These are phyloP conservation scores for Huso huso DNA, from an alignment of 2,797 vertebrate species.

Conservation along the genomic window DNA sequence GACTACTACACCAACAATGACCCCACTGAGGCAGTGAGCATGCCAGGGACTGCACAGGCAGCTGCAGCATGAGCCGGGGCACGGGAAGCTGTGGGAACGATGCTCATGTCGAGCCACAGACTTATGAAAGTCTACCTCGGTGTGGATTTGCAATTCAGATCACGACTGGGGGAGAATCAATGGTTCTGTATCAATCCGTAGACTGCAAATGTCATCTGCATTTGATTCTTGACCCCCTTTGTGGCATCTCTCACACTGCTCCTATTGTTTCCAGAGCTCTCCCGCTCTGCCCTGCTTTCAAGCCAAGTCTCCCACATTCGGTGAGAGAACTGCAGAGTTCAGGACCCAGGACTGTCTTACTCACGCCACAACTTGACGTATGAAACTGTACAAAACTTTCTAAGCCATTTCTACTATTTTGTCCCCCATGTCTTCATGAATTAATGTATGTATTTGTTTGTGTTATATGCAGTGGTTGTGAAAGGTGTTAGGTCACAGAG, in stretches of 20 bases:
- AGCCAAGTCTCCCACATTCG: constrained; percentile 59
- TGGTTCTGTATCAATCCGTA: constrained; percentile 70
- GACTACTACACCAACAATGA: constrained; percentile 51
- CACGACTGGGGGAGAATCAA: constrained; percentile 59
- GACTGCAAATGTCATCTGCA: constrained; percentile 72
- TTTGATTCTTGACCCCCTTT: constrained; percentile 71
- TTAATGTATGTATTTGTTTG: no score
- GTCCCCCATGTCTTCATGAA: no score
- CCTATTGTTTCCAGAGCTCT: constrained; percentile 36
- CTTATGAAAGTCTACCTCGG: constrained; percentile 56
- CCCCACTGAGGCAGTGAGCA: constrained; percentile 51
- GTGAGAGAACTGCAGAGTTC: constrained; percentile 60
- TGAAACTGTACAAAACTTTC: no score
- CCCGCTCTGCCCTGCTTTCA: constrained; percentile 33
- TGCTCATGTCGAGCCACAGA: constrained; percentile 46
- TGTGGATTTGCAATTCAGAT: constrained; percentile 75
- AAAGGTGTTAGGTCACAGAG: no score
- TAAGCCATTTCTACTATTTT: no score
- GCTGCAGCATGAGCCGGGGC: constrained; percentile 52
- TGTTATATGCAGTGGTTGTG: no score
- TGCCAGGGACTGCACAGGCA: constrained; percentile 54
- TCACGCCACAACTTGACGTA: no score
- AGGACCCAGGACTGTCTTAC: constrained; percentile 18
- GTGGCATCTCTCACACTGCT: constrained; percentile 46
- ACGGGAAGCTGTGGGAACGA: constrained; percentile 44